Percentiles rank a stretch among this genome's conserved stretches.
phyloP scores from a whole-genome alignment of 1,140 invertebrate genomes.

The Sycobia sp. region DNA sequence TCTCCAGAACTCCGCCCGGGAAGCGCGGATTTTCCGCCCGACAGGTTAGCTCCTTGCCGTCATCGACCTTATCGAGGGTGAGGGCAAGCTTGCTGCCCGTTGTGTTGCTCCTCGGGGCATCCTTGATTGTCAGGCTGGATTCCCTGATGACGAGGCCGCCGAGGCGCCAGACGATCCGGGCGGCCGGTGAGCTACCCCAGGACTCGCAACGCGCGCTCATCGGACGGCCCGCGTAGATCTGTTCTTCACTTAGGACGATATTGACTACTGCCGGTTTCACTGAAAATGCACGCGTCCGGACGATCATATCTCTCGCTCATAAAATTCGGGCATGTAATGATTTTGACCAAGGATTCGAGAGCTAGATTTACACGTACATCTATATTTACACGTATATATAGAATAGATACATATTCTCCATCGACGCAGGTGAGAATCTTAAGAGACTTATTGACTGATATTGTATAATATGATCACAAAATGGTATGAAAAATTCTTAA shows the following conservation, averaged over 20 bases:
- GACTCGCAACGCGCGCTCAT: conserved; percentile 72
- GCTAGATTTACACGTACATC: too few relatives aligned
- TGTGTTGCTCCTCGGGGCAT: conserved; percentile 68
- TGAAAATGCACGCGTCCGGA: conserved; percentile 44
- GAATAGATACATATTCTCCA: too few relatives aligned
- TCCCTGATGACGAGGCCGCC: conserved; percentile 69
- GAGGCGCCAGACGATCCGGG: conserved; percentile 74
- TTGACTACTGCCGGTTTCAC: conserved; percentile 75
- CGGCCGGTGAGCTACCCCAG: conserved; percentile 75
- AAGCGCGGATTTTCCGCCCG: conserved; percentile 88
- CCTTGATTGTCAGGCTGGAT: conserved; percentile 57
- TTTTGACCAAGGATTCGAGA: too few relatives aligned
- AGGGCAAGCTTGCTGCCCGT: conserved; percentile 78
- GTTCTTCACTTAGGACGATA: conserved; percentile 67
- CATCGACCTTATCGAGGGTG: conserved; percentile 75
- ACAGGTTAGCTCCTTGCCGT: conserved; percentile 81
- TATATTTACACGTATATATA: too few relatives aligned
- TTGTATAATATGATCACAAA: too few relatives aligned
- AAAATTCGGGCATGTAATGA: too few relatives aligned
- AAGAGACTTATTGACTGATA: too few relatives aligned
- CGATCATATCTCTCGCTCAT: not conserved
- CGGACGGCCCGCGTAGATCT: conserved; percentile 67
- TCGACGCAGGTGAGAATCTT: too few relatives aligned
- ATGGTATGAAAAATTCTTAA: too few relatives aligned
- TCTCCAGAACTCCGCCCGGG: conserved; percentile 78